Evolutionary conservation across 2,888 invertebrate genomes (phyloP), one percentile per base, ranked within the genome.

Genomic region (Machimus rusticus): DNA sequence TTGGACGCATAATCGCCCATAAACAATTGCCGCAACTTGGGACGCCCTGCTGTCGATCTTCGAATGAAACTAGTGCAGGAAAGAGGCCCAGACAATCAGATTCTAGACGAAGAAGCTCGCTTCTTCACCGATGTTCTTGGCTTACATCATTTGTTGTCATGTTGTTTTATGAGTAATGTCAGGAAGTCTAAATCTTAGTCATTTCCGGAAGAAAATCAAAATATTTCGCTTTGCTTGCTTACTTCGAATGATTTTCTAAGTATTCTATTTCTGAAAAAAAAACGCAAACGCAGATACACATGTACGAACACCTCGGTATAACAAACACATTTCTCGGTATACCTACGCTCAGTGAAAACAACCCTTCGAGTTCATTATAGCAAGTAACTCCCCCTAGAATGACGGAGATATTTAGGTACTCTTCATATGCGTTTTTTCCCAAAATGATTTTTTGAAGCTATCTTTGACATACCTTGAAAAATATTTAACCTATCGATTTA

Each of bases 1-100:
- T 74, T 86, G 51, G 37, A 86, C 51, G 86, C 77, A 76, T 55
- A 76, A 31, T 77, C 79, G 31, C 79, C 51, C 79, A 79, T 79
- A 51, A 14, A 79, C 79, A 79, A 79, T 79, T 79, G 79, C 31
- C 19, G 28, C 51, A 12, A n/a, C 23, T 51, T 43, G 23, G 66
- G 66, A 66, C 66, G 28, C 79, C 51, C 51, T 79, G 51, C n/a
- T 79, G 79, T 37, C 34, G 76, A 76, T 76, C 37, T n/a, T 76
- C 37, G 34, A 34, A 19, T 31, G n/a, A 9, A 37, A 19, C 76
- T 37, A 76, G 19, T 9, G 4, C 66, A 23, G 66, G 37, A 76
- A 76, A 76, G 37, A 4, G 9, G 23, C 28, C 66, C 12, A n/a
- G 23, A 57, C 23, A 23, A 57, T 57, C 57, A 57, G 57, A 66